phyloP scores from a whole-genome alignment of 2,113 vertebrate species.

The Pyxicephalus adspersus region DNA sequence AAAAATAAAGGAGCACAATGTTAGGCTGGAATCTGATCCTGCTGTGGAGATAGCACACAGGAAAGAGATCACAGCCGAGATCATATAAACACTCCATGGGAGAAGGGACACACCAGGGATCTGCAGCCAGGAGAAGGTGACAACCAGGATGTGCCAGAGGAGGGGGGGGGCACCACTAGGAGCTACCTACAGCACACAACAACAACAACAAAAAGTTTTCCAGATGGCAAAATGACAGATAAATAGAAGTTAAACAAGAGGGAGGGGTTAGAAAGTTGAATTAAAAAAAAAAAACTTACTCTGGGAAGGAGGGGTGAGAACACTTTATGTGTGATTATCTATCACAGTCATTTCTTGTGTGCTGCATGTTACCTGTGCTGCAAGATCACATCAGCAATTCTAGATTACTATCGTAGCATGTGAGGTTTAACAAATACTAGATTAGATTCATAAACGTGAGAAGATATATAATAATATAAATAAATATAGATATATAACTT shows the following conservation, averaged over 20 bases:
- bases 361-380: too few relatives aligned
- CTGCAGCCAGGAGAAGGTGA: neutral
- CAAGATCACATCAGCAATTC: too few relatives aligned
- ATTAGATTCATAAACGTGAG: too few relatives aligned
- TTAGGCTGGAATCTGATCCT: constrained; percentile 42
- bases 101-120: neutral
- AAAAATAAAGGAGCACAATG: constrained; percentile 14
- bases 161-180: neutral
- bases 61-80: constrained; percentile 29
- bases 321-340: neutral
- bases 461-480: neutral
- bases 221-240: constrained; percentile 14
- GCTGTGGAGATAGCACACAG: constrained; percentile 35
- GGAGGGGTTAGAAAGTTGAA: constrained; percentile 51
- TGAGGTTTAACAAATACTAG: too few relatives aligned
- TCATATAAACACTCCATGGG: constrained; percentile 12
- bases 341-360: neutral
- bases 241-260: constrained; percentile 21
- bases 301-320: constrained; percentile 4
- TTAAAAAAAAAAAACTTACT: constrained; percentile 13
- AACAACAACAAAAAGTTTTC: constrained; percentile 16
- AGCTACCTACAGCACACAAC: neutral
- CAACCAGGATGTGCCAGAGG: constrained; percentile 12
- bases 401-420: too few relatives aligned
- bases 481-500: neutral